Conservation (phyloP, 2,113 vertebrate genomes). For the Emydura subglobosa region DNA sequence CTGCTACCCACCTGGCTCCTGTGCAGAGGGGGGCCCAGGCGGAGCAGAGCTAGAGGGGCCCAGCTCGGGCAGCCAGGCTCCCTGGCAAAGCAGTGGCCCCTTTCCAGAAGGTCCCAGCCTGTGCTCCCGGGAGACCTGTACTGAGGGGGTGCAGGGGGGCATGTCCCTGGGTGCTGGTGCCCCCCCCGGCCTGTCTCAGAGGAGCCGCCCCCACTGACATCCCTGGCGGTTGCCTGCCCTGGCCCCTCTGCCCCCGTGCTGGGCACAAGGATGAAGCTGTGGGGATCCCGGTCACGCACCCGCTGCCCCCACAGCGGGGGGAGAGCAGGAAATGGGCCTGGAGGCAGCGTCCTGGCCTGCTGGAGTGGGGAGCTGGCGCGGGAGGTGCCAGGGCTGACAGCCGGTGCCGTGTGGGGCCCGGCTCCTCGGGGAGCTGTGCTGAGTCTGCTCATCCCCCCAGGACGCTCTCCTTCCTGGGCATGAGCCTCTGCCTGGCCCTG, state of each 20-base stretch:
- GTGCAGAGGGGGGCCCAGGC: neutral
- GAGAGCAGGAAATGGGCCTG: no score
- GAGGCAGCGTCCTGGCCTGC: neutral
- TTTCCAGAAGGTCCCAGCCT: neutral
- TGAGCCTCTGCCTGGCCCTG: constrained; percentile 97
- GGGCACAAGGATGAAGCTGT: no score
- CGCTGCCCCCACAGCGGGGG: no score
- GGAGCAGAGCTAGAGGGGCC: neutral
- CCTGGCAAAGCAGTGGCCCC: neutral
- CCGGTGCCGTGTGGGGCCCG: no score
- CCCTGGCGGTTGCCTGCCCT: no score
- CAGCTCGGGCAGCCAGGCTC: neutral
- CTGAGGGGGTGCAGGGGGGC: neutral
- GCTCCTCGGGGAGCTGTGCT: fast-evolving
- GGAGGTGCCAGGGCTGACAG: neutral
- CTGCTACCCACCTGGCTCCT: no score
- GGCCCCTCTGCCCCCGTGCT: no score
- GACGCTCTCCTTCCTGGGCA: constrained; percentile 98
- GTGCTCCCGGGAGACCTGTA: neutral
- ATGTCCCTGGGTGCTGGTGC: no score
- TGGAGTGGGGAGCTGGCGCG: neutral
- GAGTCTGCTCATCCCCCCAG: constrained; percentile 65
- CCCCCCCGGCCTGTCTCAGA: neutral
- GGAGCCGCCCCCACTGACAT: no score
- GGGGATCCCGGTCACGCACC: no score